Conservation (phyloP, 2,888 invertebrate genomes). For the Coelinius sp. region DNA sequence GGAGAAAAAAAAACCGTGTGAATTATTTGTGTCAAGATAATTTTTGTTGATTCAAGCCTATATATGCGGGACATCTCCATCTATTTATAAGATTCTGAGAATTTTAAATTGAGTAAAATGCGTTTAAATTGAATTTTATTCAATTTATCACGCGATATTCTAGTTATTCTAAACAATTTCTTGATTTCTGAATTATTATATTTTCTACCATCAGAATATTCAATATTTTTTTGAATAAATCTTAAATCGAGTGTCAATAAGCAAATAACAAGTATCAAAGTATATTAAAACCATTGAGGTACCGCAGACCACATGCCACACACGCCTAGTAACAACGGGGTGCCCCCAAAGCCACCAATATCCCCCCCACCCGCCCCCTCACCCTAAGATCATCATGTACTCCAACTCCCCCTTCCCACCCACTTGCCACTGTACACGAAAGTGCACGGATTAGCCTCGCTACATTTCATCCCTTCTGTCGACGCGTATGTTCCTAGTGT, state of each 20-base stretch:
- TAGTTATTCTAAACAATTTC: background rate
- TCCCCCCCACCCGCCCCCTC: conserved; percentile 43
- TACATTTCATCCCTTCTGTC: conserved; percentile 70
- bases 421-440: conserved; percentile 47
- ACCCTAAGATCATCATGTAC: conserved; percentile 25
- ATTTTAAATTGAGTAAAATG: conserved; percentile 5
- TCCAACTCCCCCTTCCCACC: conserved; percentile 29
- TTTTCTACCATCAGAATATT: too few relatives aligned
- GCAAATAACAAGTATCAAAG: conserved; percentile 51
- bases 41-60: background rate
- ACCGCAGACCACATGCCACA: conserved; percentile 45
- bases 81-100: conserved; percentile 5
- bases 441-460: conserved; percentile 66
- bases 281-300: background rate
- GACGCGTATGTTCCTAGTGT: conserved; percentile 61
- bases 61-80: conserved; percentile 1
- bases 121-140: conserved; percentile 1
- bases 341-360: background rate
- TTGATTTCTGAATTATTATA: too few relatives aligned
- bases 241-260: conserved; percentile 35
- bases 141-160: background rate
- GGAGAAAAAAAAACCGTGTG: background rate
- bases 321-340: conserved; percentile 23
- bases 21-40: background rate
- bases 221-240: too few relatives aligned